phyloP scores from a whole-genome alignment of 2,113 vertebrate genomes.

The Cebidichthys violaceus region DNA sequence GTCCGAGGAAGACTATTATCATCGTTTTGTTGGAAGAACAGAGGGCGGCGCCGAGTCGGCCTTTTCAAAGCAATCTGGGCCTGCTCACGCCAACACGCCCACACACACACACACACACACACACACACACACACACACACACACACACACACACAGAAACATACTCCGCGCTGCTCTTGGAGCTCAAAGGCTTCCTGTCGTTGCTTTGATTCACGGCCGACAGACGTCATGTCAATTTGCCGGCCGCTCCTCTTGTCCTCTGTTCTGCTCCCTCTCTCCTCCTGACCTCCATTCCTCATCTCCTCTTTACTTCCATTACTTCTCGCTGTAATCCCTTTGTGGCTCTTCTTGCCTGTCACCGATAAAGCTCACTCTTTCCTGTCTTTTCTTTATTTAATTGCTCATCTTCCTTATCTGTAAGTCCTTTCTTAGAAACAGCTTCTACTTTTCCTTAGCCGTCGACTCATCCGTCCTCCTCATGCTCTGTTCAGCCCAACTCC shows the following conservation, averaged over 20 bases:
- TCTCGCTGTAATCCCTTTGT: slow-evolving; percentile 4
- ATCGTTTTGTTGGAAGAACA: slow-evolving; percentile 53
- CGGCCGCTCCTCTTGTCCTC: slow-evolving; percentile 6
- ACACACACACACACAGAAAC: background rate
- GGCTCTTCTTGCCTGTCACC: background rate
- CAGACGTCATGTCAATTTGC: slow-evolving; percentile 45
- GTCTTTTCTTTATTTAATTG: background rate
- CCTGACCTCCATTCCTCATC: slow-evolving; percentile 29
- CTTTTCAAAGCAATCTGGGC: slow-evolving; percentile 49
- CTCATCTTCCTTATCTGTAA: background rate
- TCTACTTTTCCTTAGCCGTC: background rate
- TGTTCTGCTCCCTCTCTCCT: background rate
- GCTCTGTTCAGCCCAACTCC: background rate
- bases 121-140: slow-evolving; percentile 7
- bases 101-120: background rate
- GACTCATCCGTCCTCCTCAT: background rate
- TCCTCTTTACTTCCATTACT: background rate
- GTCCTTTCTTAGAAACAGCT: slow-evolving; percentile 13
- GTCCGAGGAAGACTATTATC: slow-evolving; percentile 29
- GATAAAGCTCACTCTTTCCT: background rate
- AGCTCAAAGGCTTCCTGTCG: slow-evolving; percentile 58
- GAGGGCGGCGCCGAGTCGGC: slow-evolving; percentile 16
- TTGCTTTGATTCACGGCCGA: slow-evolving; percentile 56
- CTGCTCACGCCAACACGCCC: background rate
- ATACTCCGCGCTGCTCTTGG: background rate